Base-by-base conservation (phyloP, 2,113 vertebrate species). In the Anoura caudifer region DNA sequence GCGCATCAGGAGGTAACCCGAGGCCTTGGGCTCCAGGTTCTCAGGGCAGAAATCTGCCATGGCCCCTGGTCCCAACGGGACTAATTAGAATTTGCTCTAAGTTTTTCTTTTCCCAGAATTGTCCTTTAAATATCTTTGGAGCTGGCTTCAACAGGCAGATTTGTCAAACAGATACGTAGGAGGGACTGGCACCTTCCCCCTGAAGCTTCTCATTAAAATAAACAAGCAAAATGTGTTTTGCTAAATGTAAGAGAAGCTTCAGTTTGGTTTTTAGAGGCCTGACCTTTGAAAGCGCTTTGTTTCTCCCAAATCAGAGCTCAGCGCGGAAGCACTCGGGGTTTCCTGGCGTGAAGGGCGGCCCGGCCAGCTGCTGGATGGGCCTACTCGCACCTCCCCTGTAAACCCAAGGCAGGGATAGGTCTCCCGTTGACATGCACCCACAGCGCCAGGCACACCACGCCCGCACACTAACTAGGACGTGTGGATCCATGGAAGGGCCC, bases 31-130 rank as follows among this genome's bases (percentile, higher is more conserved):
- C 72, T 83, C 61, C 17, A 13, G 43, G 47, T 91, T 69, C 70
- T 84, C 69, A 15, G 95, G 83, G 56, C 86, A 63, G 67, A 73
- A 63, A 83, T 43, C 41, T 31, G 81, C 38, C 28, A 43, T 1
- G 41, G 91, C 38, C 82, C 69, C 61, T 17, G 4, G 75, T 97
- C 92, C 92, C 95, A 52, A 2, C 1, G 87, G 96, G 81, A 90
- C 96, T 94, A 75, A 96, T 97, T 94, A 97, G 95, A 88, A 96
- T 86, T 50, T 41, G 54, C 50, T 90, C 85, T 94, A 17, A 76
- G 70, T 92, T 85, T 83, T 92, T 87, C 73, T 79, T 89, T 80
- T 41, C 81, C 83, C 87, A 45, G 80, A 47, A 90, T 33, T 47
- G 65, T 87, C 73, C 73, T 95, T 95, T 92, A 50, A 86, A 90